Evolutionary conservation across 1,140 invertebrate genomes (phyloP), one percentile per base, ranked within the genome.

Genomic region (Pogonomyrmex barbatus): DNA sequence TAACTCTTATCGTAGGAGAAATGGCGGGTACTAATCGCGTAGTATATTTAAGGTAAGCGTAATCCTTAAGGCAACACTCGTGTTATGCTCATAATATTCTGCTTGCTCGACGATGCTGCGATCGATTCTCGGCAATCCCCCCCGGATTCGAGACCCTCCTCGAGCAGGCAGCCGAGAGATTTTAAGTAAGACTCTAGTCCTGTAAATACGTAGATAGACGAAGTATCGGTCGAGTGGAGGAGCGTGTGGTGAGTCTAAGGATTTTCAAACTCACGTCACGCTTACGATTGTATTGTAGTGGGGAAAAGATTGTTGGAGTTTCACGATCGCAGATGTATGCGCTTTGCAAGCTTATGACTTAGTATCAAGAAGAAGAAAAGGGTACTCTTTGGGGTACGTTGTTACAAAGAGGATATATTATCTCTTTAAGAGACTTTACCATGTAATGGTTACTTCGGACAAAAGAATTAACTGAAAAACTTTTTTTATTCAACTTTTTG

Each of bases 171-270:
- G 17, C 10, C 17, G 54, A 68, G 54, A 77, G 54, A 77, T 90
- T 89, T 92, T 87, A 88, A 90, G 68, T 87, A 91, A 91, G 87
- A 88, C 52, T 92, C 91, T 92, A 92, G 91, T 92, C 91, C 85
- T 91, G 86, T 92, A 91, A 89, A 92, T 92, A 92, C 77, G 63
- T 91, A 92, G 76, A n/a, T 88, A 90, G 71, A 60, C 62, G 76
- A 86, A 83, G 78, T 63, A 60, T 84, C 42, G 24, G 47, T 73
- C 39, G 65, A 67, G 58, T 9, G 47, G 56, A 47, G 36, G 9
- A 84, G 45, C 56, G 56, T 65, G 54, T 50, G 75, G 58, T 14
- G 12, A 82, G 52, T 36, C 58, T 14, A 24, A 5, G 67, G 1
- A 42, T 68, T n/a, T 39, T 42, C 47, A 6, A 81, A 60, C 30